Evolutionary conservation across 1,140 invertebrate species (phyloP).

Genomic region (Carcinoscorpius rotundicauda): DNA sequence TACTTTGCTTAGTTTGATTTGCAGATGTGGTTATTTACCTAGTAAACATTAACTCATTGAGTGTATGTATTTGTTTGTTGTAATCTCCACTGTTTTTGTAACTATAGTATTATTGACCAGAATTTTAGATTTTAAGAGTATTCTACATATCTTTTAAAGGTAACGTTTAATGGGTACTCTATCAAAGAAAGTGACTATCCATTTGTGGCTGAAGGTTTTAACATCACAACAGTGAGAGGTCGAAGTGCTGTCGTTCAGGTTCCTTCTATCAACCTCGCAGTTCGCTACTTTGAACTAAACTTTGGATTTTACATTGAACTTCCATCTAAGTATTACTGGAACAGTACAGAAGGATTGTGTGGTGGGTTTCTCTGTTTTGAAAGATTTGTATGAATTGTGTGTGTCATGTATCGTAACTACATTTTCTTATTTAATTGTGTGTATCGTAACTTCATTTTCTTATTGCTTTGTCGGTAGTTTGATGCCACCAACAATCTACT

Average conservation of each 20-base stretch:
- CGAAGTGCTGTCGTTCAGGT: conserved; percentile 24
- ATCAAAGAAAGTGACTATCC: conserved; percentile 15
- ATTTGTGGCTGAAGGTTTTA: conserved; percentile 15
- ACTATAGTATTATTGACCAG: too few relatives aligned
- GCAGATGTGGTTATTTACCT: too few relatives aligned
- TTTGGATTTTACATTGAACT: conserved; percentile 46
- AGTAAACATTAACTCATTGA: too few relatives aligned
- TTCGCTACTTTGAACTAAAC: conserved; percentile 28
- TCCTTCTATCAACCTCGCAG: conserved; percentile 26
- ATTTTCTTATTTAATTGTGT: neutral
- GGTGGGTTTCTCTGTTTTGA: conserved; percentile 37
- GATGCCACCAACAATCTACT: too few relatives aligned
- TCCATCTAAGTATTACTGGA: conserved; percentile 56
- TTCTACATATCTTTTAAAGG: neutral
- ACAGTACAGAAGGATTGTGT: conserved; percentile 60
- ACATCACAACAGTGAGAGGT: conserved; percentile 13
- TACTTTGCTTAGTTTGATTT: too few relatives aligned
- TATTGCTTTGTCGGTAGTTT: too few relatives aligned
- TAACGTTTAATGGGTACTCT: conserved; percentile 2
- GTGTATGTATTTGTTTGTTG: too few relatives aligned
- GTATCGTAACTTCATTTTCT: too few relatives aligned
- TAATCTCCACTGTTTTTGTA: too few relatives aligned
- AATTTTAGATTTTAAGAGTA: too few relatives aligned
- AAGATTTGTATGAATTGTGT: neutral
- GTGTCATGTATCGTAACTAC: neutral